A percentile compares a stretch with the other conserved stretches of the same genome.
These are phyloP conservation scores for Syrista parreyssii DNA, from an alignment of 2,888 invertebrate species.

Conservation along the genomic window DNA sequence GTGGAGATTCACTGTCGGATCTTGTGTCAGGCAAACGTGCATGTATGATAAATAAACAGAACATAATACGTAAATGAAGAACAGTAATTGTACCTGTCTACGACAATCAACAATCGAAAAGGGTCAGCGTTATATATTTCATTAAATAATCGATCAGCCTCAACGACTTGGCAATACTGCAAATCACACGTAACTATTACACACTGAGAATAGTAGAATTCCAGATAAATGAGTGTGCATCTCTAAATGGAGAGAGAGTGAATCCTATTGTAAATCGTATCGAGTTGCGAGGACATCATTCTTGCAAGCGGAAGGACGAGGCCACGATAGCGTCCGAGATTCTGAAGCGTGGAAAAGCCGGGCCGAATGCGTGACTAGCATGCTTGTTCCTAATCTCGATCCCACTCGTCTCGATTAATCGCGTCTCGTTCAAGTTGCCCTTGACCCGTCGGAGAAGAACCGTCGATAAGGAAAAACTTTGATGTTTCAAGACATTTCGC, in stretches of 20 bases:
- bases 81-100: neutral
- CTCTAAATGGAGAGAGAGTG: neutral
- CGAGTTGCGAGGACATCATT: neutral
- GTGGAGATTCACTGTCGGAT: neutral
- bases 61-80: neutral
- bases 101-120: neutral
- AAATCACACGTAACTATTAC: neutral
- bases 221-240: neutral
- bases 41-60: neutral
- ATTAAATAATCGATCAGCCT: neutral
- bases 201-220: neutral
- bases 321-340: neutral
- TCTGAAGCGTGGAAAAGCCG: neutral
- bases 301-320: neutral
- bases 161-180: neutral
- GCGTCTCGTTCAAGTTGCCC: conserved; percentile 27
- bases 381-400: neutral
- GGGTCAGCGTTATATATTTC: neutral
- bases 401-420: neutral
- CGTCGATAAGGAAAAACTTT: conserved; percentile 19
- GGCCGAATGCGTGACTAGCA: neutral
- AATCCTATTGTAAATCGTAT: neutral
- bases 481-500: neutral
- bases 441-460: conserved; percentile 33
- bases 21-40: neutral